These are phyloP conservation scores for Brachypteracias leptosomus DNA, from an alignment of 2,113 vertebrate species.

Conservation along the genomic window DNA sequence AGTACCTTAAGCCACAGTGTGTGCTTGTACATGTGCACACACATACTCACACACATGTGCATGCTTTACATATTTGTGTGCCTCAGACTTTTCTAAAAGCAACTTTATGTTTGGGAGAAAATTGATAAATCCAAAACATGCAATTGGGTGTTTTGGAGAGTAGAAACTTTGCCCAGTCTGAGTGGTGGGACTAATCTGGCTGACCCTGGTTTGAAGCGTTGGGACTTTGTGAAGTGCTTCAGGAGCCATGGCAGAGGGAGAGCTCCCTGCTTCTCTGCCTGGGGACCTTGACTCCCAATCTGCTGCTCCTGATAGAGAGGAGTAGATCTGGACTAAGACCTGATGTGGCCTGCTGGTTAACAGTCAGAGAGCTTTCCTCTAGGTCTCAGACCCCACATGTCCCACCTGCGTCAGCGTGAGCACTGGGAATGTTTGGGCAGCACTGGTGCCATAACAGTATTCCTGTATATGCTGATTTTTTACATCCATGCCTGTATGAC, in stretches of 20 bases:
- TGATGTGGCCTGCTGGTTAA: rapidly evolving
- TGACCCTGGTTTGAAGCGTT: background rate
- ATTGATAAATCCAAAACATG: background rate
- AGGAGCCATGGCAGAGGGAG: background rate
- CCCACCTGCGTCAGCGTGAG: rapidly evolving
- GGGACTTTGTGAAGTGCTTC: background rate
- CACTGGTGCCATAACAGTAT: rapidly evolving
- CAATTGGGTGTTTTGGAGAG: background rate
- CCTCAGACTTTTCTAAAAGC: background rate
- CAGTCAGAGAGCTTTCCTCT: background rate
- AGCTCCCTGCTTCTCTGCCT: background rate
- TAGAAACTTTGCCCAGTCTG: background rate
- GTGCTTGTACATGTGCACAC: rapidly evolving
- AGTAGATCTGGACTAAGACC: background rate
- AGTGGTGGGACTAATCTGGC: background rate
- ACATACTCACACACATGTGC: rapidly evolving
- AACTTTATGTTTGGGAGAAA: background rate
- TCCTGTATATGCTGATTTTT: background rate
- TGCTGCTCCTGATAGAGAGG: rapidly evolving
- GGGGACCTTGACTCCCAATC: background rate
- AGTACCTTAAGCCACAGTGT: background rate
- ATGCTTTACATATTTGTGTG: background rate
- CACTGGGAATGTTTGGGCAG: background rate
- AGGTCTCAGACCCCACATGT: background rate
- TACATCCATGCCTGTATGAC: rapidly evolving